Evolutionary conservation across 2,888 invertebrate species (phyloP).

Genomic region (Acrocyrtus sp.): DNA sequence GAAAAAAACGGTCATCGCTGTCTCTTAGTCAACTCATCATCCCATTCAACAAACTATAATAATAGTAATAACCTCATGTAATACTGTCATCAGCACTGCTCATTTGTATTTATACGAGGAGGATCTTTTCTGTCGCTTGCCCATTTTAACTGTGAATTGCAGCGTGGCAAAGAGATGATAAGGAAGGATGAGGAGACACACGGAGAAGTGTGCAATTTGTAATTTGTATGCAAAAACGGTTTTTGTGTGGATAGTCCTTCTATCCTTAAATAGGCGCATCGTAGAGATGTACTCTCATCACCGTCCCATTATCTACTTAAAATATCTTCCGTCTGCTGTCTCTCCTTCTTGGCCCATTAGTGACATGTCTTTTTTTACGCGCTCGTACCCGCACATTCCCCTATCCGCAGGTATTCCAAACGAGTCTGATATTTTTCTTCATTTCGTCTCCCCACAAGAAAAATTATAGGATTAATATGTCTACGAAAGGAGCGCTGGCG

Average conservation of each 20-base stretch:
- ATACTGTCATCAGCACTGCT: slow-evolving; percentile 36
- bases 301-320: neutral
- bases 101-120: slow-evolving; percentile 37
- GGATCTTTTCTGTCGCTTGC: neutral
- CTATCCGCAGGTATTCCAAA: too few relatives aligned
- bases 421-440: too few relatives aligned
- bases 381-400: too few relatives aligned
- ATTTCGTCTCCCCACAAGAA: too few relatives aligned
- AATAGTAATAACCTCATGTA: slow-evolving; percentile 42
- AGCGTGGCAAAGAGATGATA: neutral
- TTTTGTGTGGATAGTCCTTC: slow-evolving; percentile 1
- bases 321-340: neutral
- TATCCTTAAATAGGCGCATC: too few relatives aligned
- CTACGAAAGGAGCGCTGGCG: too few relatives aligned
- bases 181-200: neutral
- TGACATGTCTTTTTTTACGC: slow-evolving; percentile 26
- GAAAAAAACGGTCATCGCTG: slow-evolving; percentile 39
- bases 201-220: slow-evolving; percentile 40
- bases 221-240: slow-evolving; percentile 46
- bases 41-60: slow-evolving; percentile 25
- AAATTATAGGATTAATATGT: too few relatives aligned
- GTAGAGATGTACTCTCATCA: too few relatives aligned
- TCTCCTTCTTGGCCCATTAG: slow-evolving; percentile 27
- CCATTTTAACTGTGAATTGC: neutral
- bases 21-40: slow-evolving; percentile 41